A percentile compares a stretch with the other conserved stretches of the same genome.
Conservation (phyloP, 2,797 vertebrate species). For the Xenops minutus region DNA sequence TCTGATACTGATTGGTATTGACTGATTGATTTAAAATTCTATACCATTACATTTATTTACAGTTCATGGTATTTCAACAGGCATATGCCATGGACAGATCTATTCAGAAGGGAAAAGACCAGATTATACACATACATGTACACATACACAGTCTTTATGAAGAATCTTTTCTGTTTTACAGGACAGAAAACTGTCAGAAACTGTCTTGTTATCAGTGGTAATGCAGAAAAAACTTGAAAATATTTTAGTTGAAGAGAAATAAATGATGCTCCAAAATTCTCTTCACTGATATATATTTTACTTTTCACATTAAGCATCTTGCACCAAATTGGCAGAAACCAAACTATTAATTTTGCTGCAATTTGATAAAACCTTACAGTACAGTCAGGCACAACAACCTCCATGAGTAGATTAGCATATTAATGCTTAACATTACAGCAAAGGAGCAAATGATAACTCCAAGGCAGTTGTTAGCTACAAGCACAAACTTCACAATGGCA, state of each 20-base stretch:
- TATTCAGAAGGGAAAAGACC: background rate
- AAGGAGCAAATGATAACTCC: background rate
- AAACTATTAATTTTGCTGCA: conserved; percentile 44
- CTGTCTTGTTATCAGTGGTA: background rate
- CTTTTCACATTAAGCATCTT: background rate
- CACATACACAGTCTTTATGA: background rate
- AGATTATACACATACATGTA: background rate
- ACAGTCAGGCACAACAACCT: background rate
- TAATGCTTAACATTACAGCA: background rate
- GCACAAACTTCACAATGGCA: background rate
- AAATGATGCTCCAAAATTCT: background rate
- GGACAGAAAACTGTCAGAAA: background rate
- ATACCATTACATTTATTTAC: background rate
- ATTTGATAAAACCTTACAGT: background rate
- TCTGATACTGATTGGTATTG: background rate
- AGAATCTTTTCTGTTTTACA: background rate
- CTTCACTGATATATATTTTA: background rate
- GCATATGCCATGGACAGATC: background rate
- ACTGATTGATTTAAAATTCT: background rate
- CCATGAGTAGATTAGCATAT: conserved; percentile 4
- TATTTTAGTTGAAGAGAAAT: background rate
- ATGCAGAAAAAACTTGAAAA: background rate
- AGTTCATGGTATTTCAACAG: background rate
- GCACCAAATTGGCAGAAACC: background rate
- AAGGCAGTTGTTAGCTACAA: background rate